Percentiles rank a stretch among this genome's conserved stretches.
These are phyloP conservation scores for Fukomys damarensis DNA, from an alignment of 2,113 vertebrate genomes.

Conservation along the genomic window DNA sequence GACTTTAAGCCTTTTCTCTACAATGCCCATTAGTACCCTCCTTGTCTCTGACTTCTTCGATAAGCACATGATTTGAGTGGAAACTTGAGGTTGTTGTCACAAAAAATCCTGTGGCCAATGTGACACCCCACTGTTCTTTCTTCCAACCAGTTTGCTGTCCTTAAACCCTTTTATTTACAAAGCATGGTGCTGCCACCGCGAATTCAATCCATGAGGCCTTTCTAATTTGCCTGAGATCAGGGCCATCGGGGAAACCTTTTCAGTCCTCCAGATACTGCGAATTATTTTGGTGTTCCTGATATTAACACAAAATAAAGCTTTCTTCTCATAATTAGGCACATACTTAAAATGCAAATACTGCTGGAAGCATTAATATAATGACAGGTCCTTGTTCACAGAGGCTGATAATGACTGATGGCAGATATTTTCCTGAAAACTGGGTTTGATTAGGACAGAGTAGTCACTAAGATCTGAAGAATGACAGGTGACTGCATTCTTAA, in stretches of 20 bases:
- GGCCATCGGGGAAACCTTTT: not conserved
- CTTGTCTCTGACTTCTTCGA: not conserved
- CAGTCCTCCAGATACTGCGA: not conserved
- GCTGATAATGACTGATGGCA: not conserved
- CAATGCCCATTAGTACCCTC: no score
- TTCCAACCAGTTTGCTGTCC: not conserved
- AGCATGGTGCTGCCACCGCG: not conserved
- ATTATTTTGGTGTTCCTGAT: not conserved
- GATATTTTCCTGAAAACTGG: not conserved
- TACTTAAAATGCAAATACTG: conserved; percentile 19
- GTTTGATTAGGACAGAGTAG: not conserved
- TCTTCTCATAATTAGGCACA: conserved; percentile 2
- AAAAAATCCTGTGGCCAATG: not conserved
- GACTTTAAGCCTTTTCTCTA: not conserved
- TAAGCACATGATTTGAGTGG: not conserved
- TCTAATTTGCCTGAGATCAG: not conserved
- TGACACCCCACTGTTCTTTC: not conserved
- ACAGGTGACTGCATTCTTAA: not conserved
- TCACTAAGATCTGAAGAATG: not conserved
- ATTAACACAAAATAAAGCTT: conserved; percentile 6
- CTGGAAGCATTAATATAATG: not conserved
- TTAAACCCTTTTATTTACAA: not conserved
- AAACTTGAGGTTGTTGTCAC: not conserved
- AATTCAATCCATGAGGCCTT: not conserved
- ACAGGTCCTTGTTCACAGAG: not conserved